Percentiles rank a stretch among this genome's conserved stretches.
Conservation (phyloP, 2,888 invertebrate genomes). For the Hoplodrina blanda region DNA sequence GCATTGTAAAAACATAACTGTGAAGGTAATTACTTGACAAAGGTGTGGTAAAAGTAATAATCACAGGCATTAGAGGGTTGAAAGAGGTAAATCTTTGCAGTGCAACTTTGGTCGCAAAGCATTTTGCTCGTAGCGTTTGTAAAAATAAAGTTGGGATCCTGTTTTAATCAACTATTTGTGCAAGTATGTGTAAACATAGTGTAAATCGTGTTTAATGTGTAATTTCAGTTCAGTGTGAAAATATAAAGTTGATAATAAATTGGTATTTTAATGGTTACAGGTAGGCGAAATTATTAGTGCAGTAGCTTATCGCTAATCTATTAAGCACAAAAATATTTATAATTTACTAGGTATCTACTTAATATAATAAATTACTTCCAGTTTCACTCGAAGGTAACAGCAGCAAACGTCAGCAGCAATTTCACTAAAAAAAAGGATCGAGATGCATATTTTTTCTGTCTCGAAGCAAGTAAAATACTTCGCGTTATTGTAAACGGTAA, state of each 20-base stretch:
- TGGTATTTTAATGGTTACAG: constrained; percentile 36
- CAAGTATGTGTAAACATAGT: constrained; percentile 29
- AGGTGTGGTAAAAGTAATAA: constrained; percentile 81
- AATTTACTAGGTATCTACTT: background rate
- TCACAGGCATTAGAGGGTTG: constrained; percentile 79
- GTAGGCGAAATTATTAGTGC: constrained; percentile 44
- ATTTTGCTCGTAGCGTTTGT: constrained; percentile 52
- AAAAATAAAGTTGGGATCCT: constrained; percentile 27
- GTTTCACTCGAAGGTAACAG: background rate
- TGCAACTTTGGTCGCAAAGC: constrained; percentile 74
- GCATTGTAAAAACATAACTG: constrained; percentile 78
- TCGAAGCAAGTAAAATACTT: background rate
- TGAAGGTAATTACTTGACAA: constrained; percentile 85
- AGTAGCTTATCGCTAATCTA: constrained; percentile 24
- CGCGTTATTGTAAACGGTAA: background rate
- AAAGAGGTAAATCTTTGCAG: constrained; percentile 76
- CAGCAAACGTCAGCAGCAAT: background rate
- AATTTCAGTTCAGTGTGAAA: constrained; percentile 58
- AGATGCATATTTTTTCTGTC: background rate
- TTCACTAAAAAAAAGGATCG: background rate
- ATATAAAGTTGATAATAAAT: constrained; percentile 43
- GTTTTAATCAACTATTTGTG: constrained; percentile 35
- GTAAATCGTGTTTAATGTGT: constrained; percentile 25
- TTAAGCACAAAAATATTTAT: constrained; percentile 8
- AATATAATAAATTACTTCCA: background rate